Evolutionary conservation across 2,797 vertebrate genomes (phyloP), one percentile per base, ranked within the genome.

Genomic region (Thunnus albacares): DNA sequence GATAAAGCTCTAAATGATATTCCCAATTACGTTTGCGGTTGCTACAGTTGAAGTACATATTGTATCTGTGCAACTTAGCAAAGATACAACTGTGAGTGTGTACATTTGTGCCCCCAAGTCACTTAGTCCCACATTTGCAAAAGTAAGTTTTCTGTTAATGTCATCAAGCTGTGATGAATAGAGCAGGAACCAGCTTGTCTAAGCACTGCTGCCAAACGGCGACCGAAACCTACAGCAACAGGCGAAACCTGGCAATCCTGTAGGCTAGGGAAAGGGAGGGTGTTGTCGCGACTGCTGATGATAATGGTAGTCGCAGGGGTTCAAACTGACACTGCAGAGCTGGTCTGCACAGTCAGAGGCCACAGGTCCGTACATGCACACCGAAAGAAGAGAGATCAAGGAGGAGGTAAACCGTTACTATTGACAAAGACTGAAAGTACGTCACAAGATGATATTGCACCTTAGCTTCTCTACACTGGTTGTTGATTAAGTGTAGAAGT

Each of bases 171-270:
- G 77, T 82, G 88, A 93, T 83, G 89, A 94, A 91, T 30, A 51
- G 83, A 91, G 92, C 96, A 96, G 94, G 96, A 96, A 94, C 77
- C 86, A 90, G 95, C 96, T 94, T 93, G 96, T 88, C 91, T 87
- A 65, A 78, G 86, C 33, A 6, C 18, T 53, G 43, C 70, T 93
- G 93, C 87, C 93, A 94, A 94, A 91, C 85, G 73, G 93, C 77
- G 91, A 96, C 94, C 94, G 95, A 96, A 96, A 96, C 96, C 89
- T 89, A 93, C 87, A 92, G 80, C 80, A 90, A 86, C 89, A 96
- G 93, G 87, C 94, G 95, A 96, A 96, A 96, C 96, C 92, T 94
- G 95, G 95, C 95, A 95, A 81, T 90, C 91, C 84, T 85, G 81
- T 81, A 82, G 84, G 83, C 84, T 70, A 79, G 83, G 80, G 83